A percentile compares a stretch with the other conserved stretches of the same genome.
phyloP scores from a whole-genome alignment of 2,888 invertebrate genomes.

The Geotrupes spiniger region DNA sequence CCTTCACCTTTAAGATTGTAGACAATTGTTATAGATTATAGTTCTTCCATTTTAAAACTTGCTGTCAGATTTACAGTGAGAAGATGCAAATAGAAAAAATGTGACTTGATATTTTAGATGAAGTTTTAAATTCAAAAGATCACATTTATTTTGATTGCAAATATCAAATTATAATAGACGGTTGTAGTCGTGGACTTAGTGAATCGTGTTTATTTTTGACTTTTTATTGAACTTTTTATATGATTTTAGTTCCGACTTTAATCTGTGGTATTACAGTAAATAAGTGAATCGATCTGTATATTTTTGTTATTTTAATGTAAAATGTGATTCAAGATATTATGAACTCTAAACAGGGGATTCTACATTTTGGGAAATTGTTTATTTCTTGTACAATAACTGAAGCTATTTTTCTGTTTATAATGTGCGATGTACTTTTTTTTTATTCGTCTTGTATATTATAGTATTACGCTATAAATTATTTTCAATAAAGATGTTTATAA shows the following conservation, averaged over 20 bases:
- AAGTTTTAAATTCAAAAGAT: background rate
- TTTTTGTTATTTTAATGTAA: slow-evolving; percentile 23
- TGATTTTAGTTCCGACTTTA: slow-evolving; percentile 11
- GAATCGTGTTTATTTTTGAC: background rate
- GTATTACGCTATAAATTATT: slow-evolving; percentile 33
- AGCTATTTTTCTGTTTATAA: slow-evolving; percentile 21
- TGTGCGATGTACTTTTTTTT: slow-evolving; percentile 31
- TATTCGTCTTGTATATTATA: slow-evolving; percentile 30
- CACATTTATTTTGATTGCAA: slow-evolving; percentile 6
- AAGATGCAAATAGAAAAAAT: too few relatives aligned
- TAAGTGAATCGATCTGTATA: slow-evolving; percentile 22
- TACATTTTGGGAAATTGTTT: slow-evolving; percentile 22
- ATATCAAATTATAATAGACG: slow-evolving; percentile 10
- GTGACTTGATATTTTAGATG: too few relatives aligned
- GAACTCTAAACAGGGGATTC: slow-evolving; percentile 17
- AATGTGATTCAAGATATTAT: slow-evolving; percentile 24
- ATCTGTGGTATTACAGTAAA: slow-evolving; percentile 22
- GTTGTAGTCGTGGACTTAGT: slow-evolving; percentile 9
- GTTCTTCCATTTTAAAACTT: too few relatives aligned
- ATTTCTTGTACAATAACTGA: slow-evolving; percentile 24
- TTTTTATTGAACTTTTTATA: slow-evolving; percentile 8
- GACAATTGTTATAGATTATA: too few relatives aligned
- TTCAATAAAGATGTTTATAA: slow-evolving; percentile 34
- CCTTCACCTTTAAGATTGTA: too few relatives aligned
- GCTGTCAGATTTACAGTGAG: too few relatives aligned